Conservation (phyloP, 2,113 vertebrate species). For the Eira barbara region DNA sequence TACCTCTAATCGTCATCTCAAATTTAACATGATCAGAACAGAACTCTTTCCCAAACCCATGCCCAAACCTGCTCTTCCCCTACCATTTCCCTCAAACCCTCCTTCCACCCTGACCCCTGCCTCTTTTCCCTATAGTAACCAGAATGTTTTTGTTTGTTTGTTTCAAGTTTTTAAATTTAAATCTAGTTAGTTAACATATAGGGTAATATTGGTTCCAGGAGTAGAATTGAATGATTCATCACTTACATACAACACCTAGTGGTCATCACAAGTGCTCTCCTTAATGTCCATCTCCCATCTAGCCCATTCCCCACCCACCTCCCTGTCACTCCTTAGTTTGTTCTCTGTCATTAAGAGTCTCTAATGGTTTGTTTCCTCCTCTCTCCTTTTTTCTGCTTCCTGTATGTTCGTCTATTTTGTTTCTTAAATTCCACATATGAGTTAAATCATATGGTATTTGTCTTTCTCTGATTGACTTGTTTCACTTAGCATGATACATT, state of each 20-base stretch:
- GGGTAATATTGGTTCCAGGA: neutral
- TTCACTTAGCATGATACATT: neutral
- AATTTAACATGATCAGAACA: neutral
- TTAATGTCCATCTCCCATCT: neutral
- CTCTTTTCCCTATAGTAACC: neutral
- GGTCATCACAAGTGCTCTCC: neutral
- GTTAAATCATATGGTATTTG: neutral
- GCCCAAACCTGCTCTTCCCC: neutral
- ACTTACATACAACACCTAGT: neutral
- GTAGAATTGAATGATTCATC: neutral
- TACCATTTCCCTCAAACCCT: neutral
- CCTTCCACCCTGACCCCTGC: neutral
- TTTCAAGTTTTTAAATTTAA: neutral
- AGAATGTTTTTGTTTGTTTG: neutral
- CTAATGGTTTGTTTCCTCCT: neutral
- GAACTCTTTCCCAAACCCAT: neutral
- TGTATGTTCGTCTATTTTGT: neutral
- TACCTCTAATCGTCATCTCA: neutral
- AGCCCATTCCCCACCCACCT: neutral
- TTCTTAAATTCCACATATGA: neutral
- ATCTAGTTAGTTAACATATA: neutral
- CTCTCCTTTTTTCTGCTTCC: neutral
- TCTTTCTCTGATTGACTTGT: neutral
- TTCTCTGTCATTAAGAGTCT: neutral
- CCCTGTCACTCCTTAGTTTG: neutral